Evolutionary conservation across 2,888 invertebrate species (phyloP), one percentile per base, ranked within the genome.

Genomic region (Nowickia ferox): DNA sequence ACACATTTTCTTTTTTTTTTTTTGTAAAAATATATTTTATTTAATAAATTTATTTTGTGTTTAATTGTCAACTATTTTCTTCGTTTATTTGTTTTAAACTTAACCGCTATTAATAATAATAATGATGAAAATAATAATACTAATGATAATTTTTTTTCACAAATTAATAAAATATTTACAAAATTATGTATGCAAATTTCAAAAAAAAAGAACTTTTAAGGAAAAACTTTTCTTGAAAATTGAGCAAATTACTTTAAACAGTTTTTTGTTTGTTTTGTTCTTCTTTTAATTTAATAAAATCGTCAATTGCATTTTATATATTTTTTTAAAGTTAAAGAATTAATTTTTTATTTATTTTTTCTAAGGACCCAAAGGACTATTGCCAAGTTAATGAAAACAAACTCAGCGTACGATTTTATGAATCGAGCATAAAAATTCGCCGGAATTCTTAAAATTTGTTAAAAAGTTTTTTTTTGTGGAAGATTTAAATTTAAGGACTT

Each of bases 371-470:
- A 22, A 10, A 42, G 65, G 78, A 75, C 46, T 78, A 75, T 86
- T 82, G 75, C 82, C n/a, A 59, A 69, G 79, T 76, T 61, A 69
- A 68, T 13, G 69, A 11, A 48, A 86, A 87, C 88, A 89, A 90
- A 90, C 89, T 91, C 91, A 74, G 87, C 89, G 87, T 88, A 90
- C 89, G 91, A 89, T 90, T 91, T 91, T 91, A 91, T 91, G 91
- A 88, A 84, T 87, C 90, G 88, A 88, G 89, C 91, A 91, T 91
- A 91, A 91, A 91, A 90, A 88, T 89, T 89, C 90, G 91, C 88
- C 89, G 89, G 91, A 91, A 90, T 90, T 88, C 91, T 86, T 88
- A 80, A 19, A n/a, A 42, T 17, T 22, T 11, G 57, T 38, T 48
- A 65, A 78, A 63, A 66, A 78, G 19, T 42, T 44, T 55, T 17